Evolutionary conservation across 1,140 invertebrate species (phyloP).

Genomic region (Ips nitidus): DNA sequence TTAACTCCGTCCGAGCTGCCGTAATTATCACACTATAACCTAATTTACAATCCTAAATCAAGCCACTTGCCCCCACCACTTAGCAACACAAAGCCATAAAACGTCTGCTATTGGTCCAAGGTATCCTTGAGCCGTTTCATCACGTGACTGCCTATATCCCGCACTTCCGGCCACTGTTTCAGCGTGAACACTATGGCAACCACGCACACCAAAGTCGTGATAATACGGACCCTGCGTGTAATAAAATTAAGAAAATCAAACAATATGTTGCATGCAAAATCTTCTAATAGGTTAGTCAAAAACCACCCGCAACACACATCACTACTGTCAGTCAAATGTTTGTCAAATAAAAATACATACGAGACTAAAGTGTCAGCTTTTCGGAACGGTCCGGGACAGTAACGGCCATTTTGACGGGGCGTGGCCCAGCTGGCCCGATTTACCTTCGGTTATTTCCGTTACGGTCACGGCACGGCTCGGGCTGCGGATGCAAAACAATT

Average conservation of each 20-base stretch:
- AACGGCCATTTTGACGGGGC: slow-evolving; percentile 21
- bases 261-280: too few relatives aligned
- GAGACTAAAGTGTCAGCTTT: slow-evolving; percentile 18
- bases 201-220: slow-evolving; percentile 79
- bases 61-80: not conserved
- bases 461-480: slow-evolving; percentile 47
- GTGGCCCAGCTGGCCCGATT: slow-evolving; percentile 24
- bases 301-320: too few relatives aligned
- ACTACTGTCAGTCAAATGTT: too few relatives aligned
- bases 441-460: slow-evolving; percentile 46
- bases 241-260: slow-evolving; percentile 47
- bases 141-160: slow-evolving; percentile 70
- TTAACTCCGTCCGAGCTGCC: too few relatives aligned
- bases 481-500: slow-evolving; percentile 41
- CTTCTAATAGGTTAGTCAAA: too few relatives aligned
- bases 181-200: slow-evolving; percentile 79
- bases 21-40: too few relatives aligned
- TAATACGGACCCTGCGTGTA: slow-evolving; percentile 75
- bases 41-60: too few relatives aligned
- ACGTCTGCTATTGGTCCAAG: slow-evolving; percentile 61
- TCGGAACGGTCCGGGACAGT: slow-evolving; percentile 21
- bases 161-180: slow-evolving; percentile 86
- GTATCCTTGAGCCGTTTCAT: slow-evolving; percentile 70
- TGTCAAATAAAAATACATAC: too few relatives aligned
- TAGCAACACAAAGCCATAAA: not conserved